Evolutionary conservation across 2,797 vertebrate species (phyloP), one percentile per base, ranked within the genome.

Genomic region (Oryzias sinensis): DNA sequence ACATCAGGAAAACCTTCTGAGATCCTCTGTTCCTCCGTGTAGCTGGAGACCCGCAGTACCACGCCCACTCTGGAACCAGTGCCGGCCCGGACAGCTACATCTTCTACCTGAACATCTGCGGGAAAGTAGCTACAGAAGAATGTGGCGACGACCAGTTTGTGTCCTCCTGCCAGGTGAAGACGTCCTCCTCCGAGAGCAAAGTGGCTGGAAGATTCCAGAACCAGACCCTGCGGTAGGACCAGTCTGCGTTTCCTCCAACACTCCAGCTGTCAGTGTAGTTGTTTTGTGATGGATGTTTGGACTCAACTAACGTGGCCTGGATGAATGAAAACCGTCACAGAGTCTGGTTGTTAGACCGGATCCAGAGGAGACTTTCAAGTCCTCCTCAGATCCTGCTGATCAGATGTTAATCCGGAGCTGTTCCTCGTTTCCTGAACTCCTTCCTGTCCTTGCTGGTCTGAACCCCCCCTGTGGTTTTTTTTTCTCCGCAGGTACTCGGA

Each of bases 91-190:
- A 93, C 2, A 79, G 76, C 41, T 98, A 99, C 77, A 7, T 51
- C 1, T 99, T 93, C 82, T 96, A 94, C 80, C 79, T 99, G 86
- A 97, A 95, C 0, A 68, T 97, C 44, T 99, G 97, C 11, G 94
- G 92, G 5, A 60, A 45, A 24, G 68, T 82, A 0, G 37, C 17
- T 27, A 76, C 68, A 0, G 17, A 41, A 0, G 8, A 61, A 15
- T 99, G 97, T 56, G 61, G 17, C 0, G 43, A 59, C 0, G 54
- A 37, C 0, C 2, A 0, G 0, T 91, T 20, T 0, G 22, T 91
- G 24, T 93, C 95, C 0, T 89, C 93, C 58, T 99, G 97, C 65
- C 97, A 98, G 84, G 77, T 92, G 59, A 98, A 98, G 69, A 25
- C 9, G 24, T 8, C 2, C 0, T 62, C 0, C 41, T 5, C 42